Conservation (phyloP, 1,140 invertebrate genomes). For the Pseudomyrmex gracilis region DNA sequence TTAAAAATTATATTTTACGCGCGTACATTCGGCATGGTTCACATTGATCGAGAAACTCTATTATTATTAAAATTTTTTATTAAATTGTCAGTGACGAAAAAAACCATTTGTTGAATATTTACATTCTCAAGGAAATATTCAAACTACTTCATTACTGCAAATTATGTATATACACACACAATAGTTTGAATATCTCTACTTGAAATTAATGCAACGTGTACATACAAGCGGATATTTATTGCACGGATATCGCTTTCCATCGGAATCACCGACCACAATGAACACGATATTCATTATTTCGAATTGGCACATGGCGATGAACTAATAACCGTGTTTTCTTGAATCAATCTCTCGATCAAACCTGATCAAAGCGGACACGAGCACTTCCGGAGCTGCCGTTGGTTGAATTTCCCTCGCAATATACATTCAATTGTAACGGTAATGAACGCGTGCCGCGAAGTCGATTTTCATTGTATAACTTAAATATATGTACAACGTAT, state of each 20-base stretch:
- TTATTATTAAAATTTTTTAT: no score
- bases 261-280: conserved; percentile 22
- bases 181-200: conserved; percentile 1
- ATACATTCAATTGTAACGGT: conserved; percentile 40
- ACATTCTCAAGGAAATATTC: neutral
- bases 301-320: conserved; percentile 34
- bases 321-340: conserved; percentile 57
- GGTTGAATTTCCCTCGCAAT: neutral
- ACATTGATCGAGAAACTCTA: no score
- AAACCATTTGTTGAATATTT: neutral
- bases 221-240: conserved; percentile 9
- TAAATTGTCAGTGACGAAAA: no score
- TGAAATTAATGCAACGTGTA: neutral
- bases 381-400: neutral
- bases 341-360: neutral
- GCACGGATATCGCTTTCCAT: neutral
- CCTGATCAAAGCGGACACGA: conserved; percentile 30
- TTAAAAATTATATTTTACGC: no score
- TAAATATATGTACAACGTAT: no score
- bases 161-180: conserved; percentile 1
- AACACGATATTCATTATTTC: conserved; percentile 33
- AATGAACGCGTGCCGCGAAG: conserved; percentile 33
- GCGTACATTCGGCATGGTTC: no score
- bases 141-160: neutral
- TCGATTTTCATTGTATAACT: conserved; percentile 50